phyloP scores from a whole-genome alignment of 1,140 invertebrate species.

The Antheraea mylitta region DNA sequence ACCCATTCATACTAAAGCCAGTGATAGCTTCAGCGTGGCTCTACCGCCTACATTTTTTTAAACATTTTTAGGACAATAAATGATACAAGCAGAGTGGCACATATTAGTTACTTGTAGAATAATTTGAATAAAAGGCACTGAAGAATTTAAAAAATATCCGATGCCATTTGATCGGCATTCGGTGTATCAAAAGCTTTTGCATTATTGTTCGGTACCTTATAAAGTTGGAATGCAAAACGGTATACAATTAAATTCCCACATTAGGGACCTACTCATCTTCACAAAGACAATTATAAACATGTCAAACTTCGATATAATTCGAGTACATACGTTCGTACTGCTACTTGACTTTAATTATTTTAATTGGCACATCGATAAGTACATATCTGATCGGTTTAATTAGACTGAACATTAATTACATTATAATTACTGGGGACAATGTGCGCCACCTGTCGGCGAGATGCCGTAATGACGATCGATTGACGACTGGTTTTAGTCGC shows the following conservation, averaged over 20 bases:
- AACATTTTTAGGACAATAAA: too few species aligned
- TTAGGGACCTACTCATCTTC: neutral
- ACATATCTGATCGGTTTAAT: conserved; percentile 64
- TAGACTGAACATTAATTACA: conserved; percentile 69
- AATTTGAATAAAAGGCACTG: neutral
- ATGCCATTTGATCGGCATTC: too few species aligned
- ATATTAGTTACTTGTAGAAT: too few species aligned
- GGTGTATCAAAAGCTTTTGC: neutral
- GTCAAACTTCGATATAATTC: conserved; percentile 29
- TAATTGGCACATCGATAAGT: conserved; percentile 72
- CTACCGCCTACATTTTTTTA: too few species aligned
- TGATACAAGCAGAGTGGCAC: too few species aligned
- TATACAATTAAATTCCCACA: neutral
- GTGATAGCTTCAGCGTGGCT: too few species aligned
- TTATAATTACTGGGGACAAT: conserved; percentile 70
- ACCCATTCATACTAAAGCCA: too few species aligned
- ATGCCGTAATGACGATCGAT: conserved; percentile 65
- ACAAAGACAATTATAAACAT: conserved; percentile 12
- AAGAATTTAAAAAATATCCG: neutral
- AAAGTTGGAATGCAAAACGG: neutral
- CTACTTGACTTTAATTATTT: conserved; percentile 45
- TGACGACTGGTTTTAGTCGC: conserved; percentile 2
- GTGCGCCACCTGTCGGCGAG: conserved; percentile 60
- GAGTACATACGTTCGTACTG: conserved; percentile 10
- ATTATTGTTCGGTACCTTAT: neutral